Evolutionary conservation across 2,113 vertebrate species (phyloP).

Genomic region (Ginglymostoma cirratum): DNA sequence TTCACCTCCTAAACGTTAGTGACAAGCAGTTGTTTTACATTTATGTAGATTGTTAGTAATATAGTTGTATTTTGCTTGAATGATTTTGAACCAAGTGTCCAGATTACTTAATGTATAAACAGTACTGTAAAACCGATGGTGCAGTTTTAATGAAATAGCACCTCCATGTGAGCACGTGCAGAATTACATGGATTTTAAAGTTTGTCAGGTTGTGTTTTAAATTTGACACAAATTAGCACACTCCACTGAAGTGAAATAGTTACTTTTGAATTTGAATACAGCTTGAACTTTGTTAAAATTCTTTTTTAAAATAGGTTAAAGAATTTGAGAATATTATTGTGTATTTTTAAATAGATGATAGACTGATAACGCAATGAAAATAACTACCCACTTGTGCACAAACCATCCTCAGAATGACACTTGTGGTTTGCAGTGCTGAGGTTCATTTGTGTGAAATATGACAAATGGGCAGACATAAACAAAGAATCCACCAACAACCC

Average conservation of each 20-base stretch:
- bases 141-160: slow-evolving; percentile 22
- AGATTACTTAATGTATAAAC: no score
- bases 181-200: background rate
- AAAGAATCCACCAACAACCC: background rate
- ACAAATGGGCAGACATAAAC: background rate
- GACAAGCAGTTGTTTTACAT: background rate
- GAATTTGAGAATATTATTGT: background rate
- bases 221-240: background rate
- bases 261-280: slow-evolving; percentile 4
- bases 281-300: background rate
- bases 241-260: background rate
- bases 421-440: slow-evolving; percentile 24
- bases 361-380: background rate
- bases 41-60: background rate
- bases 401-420: background rate
- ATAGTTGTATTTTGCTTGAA: background rate
- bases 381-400: background rate
- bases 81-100: no score
- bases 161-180: slow-evolving; percentile 7
- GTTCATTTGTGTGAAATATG: background rate
- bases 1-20: background rate
- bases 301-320: background rate
- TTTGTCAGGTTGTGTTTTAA: background rate
- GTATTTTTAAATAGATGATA: background rate
- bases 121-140: background rate